Evolutionary conservation across 2,113 vertebrate genomes (phyloP), one percentile per base, ranked within the genome.

Genomic region (Oplegnathus fasciatus): DNA sequence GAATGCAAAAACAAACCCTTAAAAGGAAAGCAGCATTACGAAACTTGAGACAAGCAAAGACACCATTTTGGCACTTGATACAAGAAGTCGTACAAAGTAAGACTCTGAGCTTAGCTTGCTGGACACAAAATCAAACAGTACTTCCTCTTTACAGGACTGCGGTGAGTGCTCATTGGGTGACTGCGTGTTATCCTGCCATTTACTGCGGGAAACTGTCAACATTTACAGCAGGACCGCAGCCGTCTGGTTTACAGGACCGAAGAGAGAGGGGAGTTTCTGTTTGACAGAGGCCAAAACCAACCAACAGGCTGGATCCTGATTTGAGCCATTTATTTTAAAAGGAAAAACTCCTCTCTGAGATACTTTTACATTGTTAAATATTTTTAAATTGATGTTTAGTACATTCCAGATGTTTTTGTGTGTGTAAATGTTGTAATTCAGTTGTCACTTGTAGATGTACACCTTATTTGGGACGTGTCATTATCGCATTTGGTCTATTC

Each of bases 1-100:
- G 24, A 70, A 74, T 58, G 64, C 62, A 57, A 83, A 92, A 88
- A 86, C 92, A 90, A 88, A 86, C 61, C 84, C 90, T 78, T 90
- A 86, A 84, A 92, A 87, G 92, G 87, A 87, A 62, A 32, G 68
- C 68, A 40, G 85, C 75, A 8, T 71, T 11, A 72, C 73, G 48
- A 65, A 89, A 84, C 64, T n/a, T 54, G 3, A 80, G 57, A 76
- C 55, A 20, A 79, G 82, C 65, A 28, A 32, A 68, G 74, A 78
- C 82, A 81, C 60, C 66, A 30, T 88, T 78, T n/a, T 81, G 88
- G 84, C 82, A 58, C 60, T 42, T 15, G 30, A 52, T 6, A 42
- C 57, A 9, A 68, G 30, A 32, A 46, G 3, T 40, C 7, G 22
- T 20, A 46, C 46, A 32, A 18, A 34, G 55, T 40, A 32, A 74